phyloP scores from a whole-genome alignment of 1,140 invertebrate species.

The Bombus huntii region DNA sequence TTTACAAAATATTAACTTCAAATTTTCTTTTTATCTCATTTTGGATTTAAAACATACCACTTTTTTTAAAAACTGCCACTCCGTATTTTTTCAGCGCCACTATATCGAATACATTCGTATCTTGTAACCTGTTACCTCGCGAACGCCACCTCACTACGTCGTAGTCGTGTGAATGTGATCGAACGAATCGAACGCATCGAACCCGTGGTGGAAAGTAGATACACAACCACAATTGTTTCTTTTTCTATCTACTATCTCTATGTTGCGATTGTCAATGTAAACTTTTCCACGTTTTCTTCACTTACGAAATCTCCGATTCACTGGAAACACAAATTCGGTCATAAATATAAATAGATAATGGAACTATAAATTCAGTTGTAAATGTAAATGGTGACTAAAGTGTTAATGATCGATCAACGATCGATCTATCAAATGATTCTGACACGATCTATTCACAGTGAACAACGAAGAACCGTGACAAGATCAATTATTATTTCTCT shows the following conservation, averaged over 20 bases:
- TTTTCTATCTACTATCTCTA: slow-evolving; percentile 50
- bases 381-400: slow-evolving; percentile 1
- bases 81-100: neutral
- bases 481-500: slow-evolving; percentile 14
- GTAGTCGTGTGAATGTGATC: neutral
- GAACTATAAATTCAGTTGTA: neutral
- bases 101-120: slow-evolving; percentile 1
- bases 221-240: neutral
- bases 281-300: slow-evolving; percentile 25
- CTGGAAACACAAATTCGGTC: neutral
- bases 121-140: neutral
- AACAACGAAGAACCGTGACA: neutral
- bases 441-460: neutral
- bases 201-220: no score
- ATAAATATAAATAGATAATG: slow-evolving; percentile 1
- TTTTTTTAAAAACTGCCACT: neutral
- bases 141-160: slow-evolving; percentile 26
- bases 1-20: no score
- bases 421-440: neutral
- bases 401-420: neutral
- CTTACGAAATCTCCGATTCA: neutral
- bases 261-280: slow-evolving; percentile 59
- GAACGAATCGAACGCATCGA: neutral
- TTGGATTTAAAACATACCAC: no score
- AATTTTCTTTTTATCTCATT: no score